Percentiles rank a stretch among this genome's conserved stretches.
These are phyloP conservation scores for Pampus argenteus DNA, from an alignment of 2,797 vertebrate species.

Conservation along the genomic window DNA sequence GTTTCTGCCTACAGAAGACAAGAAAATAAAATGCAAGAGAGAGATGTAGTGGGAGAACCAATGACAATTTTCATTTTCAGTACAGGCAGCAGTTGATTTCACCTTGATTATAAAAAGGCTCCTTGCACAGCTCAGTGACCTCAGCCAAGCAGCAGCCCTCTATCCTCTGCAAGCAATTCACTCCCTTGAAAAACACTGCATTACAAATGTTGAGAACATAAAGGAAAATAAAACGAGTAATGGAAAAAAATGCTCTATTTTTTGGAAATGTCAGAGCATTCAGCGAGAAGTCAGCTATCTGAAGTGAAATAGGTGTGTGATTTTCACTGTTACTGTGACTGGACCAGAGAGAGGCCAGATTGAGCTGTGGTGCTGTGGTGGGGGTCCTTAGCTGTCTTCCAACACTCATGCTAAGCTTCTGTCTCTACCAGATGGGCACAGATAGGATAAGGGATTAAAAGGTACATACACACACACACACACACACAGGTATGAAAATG, in stretches of 20 bases:
- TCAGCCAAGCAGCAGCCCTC: conserved; percentile 17
- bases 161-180: conserved; percentile 31
- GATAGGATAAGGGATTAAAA: conserved; percentile 26
- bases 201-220: conserved; percentile 15
- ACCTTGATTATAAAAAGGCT: conserved; percentile 21
- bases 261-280: not conserved
- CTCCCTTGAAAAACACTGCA: conserved; percentile 43
- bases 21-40: not conserved
- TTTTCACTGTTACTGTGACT: conserved; percentile 8
- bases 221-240: not conserved
- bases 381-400: conserved; percentile 25
- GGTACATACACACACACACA: conserved; percentile 8
- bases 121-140: conserved; percentile 27
- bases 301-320: not conserved
- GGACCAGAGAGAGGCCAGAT: conserved; percentile 33
- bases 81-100: no score
- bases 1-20: not conserved
- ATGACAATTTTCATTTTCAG: not conserved
- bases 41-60: not conserved
- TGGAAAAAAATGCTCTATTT: conserved; percentile 1
- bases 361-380: conserved; percentile 10
- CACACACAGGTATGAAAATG: conserved; percentile 25
- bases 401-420: conserved; percentile 11
- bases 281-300: not conserved
- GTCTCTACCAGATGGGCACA: conserved; percentile 42